Percentiles rank a stretch among this genome's conserved stretches.
Conservation (phyloP, 2,113 vertebrate genomes). For the Scytalopus superciliaris region DNA sequence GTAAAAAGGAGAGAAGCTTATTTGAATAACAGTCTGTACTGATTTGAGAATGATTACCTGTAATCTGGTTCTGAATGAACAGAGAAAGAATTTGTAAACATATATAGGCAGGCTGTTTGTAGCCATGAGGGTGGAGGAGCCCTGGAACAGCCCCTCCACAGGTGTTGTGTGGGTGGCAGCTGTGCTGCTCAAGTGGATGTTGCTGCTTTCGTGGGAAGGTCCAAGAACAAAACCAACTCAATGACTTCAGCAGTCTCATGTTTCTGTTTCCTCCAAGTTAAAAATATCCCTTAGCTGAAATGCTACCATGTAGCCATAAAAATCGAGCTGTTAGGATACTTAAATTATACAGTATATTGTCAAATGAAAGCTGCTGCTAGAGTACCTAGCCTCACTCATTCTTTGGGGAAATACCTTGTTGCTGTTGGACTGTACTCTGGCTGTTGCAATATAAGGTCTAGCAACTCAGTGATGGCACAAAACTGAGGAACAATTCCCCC, state of each 20-base stretch:
- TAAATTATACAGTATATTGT: neutral
- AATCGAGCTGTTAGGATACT: neutral
- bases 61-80: neutral
- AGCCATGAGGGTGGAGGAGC: neutral
- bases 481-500: neutral
- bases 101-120: neutral
- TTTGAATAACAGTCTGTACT: neutral
- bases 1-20: neutral
- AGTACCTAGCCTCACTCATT: neutral
- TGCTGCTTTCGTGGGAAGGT: neutral
- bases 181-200: neutral
- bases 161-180: fast-evolving
- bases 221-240: neutral
- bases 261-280: neutral
- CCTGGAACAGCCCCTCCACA: neutral
- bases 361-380: neutral
- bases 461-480: neutral
- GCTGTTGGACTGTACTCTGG: neutral
- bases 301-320: neutral
- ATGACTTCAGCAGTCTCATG: neutral
- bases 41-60: neutral
- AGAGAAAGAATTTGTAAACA: neutral
- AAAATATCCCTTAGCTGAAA: neutral
- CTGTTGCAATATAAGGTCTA: fast-evolving
- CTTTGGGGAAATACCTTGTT: neutral